phyloP scores from a whole-genome alignment of 23 tunicate species.

The Trididemnum clinides region DNA sequence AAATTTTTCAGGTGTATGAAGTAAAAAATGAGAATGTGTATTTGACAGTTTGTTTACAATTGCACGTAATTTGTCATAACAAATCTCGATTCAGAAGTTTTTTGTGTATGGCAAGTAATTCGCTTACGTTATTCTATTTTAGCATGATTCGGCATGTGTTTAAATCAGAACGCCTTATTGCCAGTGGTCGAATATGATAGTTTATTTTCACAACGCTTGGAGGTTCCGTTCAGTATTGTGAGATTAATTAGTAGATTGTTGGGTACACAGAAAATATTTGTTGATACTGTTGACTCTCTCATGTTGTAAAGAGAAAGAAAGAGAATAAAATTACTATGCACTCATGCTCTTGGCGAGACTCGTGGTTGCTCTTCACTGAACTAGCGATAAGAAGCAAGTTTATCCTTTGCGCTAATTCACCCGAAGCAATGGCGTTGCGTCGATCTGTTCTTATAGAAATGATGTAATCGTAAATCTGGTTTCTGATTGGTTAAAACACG shows the following conservation, averaged over 20 bases:
- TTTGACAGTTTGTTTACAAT: no score
- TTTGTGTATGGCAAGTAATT: no score
- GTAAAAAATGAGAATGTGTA: no score
- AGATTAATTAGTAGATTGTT: neutral
- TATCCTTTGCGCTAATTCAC: neutral
- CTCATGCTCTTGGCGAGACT: neutral
- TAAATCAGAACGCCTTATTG: no score
- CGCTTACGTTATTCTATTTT: no score
- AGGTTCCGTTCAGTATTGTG: constrained; percentile 15
- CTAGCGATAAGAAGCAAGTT: neutral
- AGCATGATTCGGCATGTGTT: no score
- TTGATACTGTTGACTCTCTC: neutral
- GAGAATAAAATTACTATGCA: neutral
- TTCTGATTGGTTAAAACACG: constrained; percentile 2
- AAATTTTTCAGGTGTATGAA: no score
- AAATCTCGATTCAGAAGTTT: no score
- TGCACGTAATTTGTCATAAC: no score
- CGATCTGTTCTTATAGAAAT: constrained; percentile 1
- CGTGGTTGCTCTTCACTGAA: neutral
- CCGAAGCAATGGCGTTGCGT: neutral
- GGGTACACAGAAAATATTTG: constrained; percentile 7
- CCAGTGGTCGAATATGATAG: no score
- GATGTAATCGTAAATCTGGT: constrained; percentile 5
- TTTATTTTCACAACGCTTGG: constrained; percentile 1
- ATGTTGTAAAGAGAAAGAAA: constrained; percentile 4